A percentile compares a stretch with the other conserved stretches of the same genome.
Evolutionary conservation across 2,888 invertebrate species (phyloP).

Genomic region (Andricus curvator): DNA sequence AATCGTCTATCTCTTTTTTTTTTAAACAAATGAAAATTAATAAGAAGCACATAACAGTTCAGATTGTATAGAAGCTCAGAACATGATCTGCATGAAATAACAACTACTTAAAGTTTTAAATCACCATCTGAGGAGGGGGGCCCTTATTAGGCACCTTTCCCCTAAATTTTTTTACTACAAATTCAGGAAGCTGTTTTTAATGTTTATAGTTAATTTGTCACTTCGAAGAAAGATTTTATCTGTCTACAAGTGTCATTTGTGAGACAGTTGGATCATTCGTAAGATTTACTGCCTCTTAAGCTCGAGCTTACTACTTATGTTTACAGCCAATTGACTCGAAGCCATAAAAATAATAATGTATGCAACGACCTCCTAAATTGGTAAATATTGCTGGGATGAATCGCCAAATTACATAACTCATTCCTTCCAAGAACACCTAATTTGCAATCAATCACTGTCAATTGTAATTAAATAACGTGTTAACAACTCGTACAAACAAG

Average conservation of each 20-base stretch:
- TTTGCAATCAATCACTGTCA: slow-evolving; percentile 9
- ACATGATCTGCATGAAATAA: too few relatives aligned
- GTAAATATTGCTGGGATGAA: slow-evolving; percentile 21
- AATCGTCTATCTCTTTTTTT: too few relatives aligned
- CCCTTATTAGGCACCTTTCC: too few relatives aligned
- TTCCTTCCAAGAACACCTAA: neutral
- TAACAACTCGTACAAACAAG: neutral
- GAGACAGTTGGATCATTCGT: slow-evolving; percentile 25
- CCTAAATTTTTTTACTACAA: neutral
- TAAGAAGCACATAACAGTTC: too few relatives aligned
- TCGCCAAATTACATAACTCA: slow-evolving; percentile 15
- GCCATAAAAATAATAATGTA: slow-evolving; percentile 27
- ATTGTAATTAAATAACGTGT: neutral
- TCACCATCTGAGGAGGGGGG: too few relatives aligned
- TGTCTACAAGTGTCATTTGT: slow-evolving; percentile 28
- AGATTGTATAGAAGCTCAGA: too few relatives aligned
- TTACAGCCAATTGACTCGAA: slow-evolving; percentile 37
- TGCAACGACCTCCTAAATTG: slow-evolving; percentile 10
- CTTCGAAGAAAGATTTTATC: slow-evolving; percentile 4
- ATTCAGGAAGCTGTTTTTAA: neutral
- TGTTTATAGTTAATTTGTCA: slow-evolving; percentile 14
- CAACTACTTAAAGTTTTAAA: too few relatives aligned
- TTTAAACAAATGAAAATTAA: too few relatives aligned
- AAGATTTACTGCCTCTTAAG: slow-evolving; percentile 35
- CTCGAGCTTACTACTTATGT: slow-evolving; percentile 25